Evolutionary conservation across 2,113 vertebrate genomes (phyloP), one percentile per base, ranked within the genome.

Genomic region (Riparia riparia): DNA sequence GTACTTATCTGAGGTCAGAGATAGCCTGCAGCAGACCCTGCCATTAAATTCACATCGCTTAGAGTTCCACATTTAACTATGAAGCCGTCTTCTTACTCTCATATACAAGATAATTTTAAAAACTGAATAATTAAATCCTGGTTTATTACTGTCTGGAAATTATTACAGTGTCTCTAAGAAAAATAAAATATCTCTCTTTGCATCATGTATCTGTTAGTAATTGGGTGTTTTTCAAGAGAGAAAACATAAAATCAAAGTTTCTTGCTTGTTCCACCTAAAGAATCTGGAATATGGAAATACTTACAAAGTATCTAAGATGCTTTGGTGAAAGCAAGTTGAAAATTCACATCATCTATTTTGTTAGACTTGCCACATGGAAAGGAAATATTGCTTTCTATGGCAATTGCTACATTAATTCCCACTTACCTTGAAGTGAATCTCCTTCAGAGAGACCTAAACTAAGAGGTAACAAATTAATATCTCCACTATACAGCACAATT

Each of bases 241-340:
- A 31, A 53, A 42, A 32, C 34, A 19, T 81, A 63, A 45, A 79
- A 34, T 21, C 29, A 47, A 26, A n/a, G 60, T 63, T 47, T 94
- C 88, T 88, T 65, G 4, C 39, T 90, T 51, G 31, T 31, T 68
- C 9, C 39, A 19, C n/a, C 54, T 57, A 24, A 77, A 95, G 19
- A 76, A 71, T 71, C 37, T 57, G 34, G 54, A 53, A 77, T 81
- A 86, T 54, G 89, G 88, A 89, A 97, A 93, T 72, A 97, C 96
- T 96, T 95, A 93, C 49, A 42, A 81, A 87, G 44, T 70, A 66
- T 16, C 78, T 78, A 37, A 92, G 58, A 70, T 54, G 73, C 77
- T 69, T 64, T 58, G 76, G 72, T 93, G 69, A 95, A 94, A 94
- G 37, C 78, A 90, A 97, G 89, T 41, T 7, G 6, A 70, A 90